Conservation (phyloP, 2,113 vertebrate species). For the Anoplopoma fimbria region DNA sequence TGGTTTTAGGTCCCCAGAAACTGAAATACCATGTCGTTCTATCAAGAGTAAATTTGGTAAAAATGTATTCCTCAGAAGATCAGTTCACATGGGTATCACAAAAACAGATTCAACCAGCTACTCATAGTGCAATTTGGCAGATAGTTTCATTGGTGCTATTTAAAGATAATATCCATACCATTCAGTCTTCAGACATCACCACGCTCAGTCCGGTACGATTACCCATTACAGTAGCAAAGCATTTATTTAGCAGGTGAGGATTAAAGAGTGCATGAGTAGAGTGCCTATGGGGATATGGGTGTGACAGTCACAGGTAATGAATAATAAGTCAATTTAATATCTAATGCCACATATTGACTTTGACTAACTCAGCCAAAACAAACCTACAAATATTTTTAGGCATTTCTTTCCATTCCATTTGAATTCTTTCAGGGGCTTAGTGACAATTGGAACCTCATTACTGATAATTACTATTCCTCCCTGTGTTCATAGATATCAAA, state of each 20-base stretch:
- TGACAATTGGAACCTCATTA: not conserved
- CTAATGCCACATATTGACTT: not conserved
- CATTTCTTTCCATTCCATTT: not conserved
- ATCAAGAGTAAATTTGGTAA: not conserved
- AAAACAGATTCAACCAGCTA: not conserved
- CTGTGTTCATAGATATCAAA: not conserved
- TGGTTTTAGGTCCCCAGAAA: not conserved
- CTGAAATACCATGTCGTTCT: not conserved
- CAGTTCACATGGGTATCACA: not conserved
- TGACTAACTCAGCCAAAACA: not conserved
- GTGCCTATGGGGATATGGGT: not conserved
- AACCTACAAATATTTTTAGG: not conserved
- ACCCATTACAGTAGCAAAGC: not conserved
- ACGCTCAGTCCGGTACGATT: not conserved
- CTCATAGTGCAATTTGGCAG: not conserved
- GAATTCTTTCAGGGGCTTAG: too few species aligned
- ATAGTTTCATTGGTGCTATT: not conserved
- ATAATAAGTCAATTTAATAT: not conserved
- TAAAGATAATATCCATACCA: not conserved
- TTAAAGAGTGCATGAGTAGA: not conserved
- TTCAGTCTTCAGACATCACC: not conserved
- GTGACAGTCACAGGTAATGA: not conserved
- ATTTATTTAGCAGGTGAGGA: not conserved
- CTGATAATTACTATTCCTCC: not conserved
- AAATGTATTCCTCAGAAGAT: not conserved